phyloP scores from a whole-genome alignment of 2,113 vertebrate species.

The Dryoscopus gambensis region DNA sequence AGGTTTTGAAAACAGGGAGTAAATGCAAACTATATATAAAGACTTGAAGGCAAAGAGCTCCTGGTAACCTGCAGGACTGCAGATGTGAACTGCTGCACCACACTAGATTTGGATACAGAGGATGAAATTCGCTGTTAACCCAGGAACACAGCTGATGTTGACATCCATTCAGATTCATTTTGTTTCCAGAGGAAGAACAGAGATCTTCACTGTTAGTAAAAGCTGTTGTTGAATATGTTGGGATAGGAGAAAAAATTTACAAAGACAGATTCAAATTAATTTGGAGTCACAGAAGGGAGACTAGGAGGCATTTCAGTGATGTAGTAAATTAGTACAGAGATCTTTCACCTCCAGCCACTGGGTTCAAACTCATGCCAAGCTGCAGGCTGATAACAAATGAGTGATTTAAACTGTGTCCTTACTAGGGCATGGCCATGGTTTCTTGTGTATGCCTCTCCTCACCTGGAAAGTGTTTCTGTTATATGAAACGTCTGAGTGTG shows the following conservation, averaged over 20 bases:
- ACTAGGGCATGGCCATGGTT: not conserved
- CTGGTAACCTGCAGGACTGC: not conserved
- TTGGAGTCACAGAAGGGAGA: not conserved
- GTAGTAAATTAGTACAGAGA: slow-evolving; percentile 30
- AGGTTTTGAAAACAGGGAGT: not conserved
- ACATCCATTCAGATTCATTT: not conserved
- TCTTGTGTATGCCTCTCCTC: not conserved
- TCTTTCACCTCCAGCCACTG: slow-evolving; percentile 35
- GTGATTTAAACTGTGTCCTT: slow-evolving; percentile 11
- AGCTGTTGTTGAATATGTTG: not conserved
- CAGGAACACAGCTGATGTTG: not conserved
- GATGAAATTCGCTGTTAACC: not conserved
- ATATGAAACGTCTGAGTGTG: not conserved
- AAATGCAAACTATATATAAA: not conserved
- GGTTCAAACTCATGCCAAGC: slow-evolving; percentile 23
- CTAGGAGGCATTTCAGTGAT: slow-evolving; percentile 20
- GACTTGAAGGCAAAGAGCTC: not conserved
- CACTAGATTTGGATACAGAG: not conserved
- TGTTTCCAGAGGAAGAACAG: not conserved
- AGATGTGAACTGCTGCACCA: not conserved
- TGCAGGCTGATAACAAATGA: not conserved
- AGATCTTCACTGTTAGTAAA: not conserved
- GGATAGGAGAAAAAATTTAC: not conserved
- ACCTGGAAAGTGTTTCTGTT: not conserved
- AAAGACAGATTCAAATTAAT: not conserved